Conservation (phyloP, 2,797 vertebrate species). For the Phataginus tricuspis region DNA sequence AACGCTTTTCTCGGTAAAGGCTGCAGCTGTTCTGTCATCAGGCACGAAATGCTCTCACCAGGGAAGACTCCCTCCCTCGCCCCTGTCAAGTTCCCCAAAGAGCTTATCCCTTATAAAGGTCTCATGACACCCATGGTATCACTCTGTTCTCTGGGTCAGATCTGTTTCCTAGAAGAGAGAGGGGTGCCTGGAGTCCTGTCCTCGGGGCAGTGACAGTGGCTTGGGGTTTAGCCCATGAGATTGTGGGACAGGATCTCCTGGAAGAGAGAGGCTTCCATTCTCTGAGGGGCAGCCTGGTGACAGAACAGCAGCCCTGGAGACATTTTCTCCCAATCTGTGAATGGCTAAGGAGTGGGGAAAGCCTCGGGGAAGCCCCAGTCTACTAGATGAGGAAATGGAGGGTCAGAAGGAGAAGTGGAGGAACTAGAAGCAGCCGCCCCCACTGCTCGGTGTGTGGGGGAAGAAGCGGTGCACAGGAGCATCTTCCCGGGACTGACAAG, state of each 20-base stretch:
- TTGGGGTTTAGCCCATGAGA: neutral
- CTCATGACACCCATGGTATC: neutral
- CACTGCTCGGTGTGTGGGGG: accelerated
- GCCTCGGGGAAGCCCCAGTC: neutral
- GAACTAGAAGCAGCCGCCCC: neutral
- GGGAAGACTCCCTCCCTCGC: neutral
- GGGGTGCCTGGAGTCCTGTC: neutral
- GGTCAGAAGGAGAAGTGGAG: neutral
- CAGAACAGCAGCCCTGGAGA: neutral
- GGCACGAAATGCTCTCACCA: neutral
- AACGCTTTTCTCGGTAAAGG: neutral
- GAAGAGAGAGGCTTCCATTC: neutral
- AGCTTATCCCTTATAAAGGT: neutral
- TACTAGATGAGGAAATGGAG: neutral
- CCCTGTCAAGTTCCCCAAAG: neutral
- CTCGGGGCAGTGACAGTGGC: neutral
- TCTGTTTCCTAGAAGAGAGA: neutral
- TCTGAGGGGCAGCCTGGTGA: neutral
- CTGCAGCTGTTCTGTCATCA: neutral
- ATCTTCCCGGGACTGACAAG: neutral
- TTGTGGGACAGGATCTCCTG: neutral
- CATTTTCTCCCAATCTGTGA: neutral
- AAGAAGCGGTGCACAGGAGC: neutral
- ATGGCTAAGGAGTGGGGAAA: neutral
- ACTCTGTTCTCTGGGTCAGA: neutral